These are phyloP conservation scores for Malaclemys terrapin DNA, from an alignment of 2,113 vertebrate species.

Conservation along the genomic window DNA sequence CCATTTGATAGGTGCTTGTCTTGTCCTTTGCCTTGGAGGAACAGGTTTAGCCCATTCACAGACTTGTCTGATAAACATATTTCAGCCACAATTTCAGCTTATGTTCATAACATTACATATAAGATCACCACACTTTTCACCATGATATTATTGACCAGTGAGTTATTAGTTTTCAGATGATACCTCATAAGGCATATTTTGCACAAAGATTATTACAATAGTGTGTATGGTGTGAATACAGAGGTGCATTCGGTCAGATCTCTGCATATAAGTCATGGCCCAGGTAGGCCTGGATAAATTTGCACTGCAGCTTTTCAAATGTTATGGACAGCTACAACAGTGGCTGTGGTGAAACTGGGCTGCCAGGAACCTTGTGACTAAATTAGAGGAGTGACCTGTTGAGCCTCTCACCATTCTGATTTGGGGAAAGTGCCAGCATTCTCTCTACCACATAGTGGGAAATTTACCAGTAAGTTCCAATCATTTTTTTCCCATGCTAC, in stretches of 20 bases:
- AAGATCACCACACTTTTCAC: background rate
- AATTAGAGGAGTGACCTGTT: background rate
- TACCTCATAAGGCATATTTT: background rate
- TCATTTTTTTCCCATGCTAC: background rate
- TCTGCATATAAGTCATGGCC: background rate
- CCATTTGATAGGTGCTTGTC: background rate
- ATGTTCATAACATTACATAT: background rate
- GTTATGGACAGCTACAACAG: background rate
- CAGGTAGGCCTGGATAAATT: background rate
- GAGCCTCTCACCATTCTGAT: background rate
- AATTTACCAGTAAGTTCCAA: background rate
- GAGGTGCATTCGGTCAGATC: background rate
- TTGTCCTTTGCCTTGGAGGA: background rate
- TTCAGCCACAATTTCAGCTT: background rate
- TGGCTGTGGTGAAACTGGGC: background rate
- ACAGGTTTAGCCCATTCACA: background rate
- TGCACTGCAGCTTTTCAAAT: background rate
- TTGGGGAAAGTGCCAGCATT: background rate
- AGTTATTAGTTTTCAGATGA: background rate
- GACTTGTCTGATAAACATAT: background rate
- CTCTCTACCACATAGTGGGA: background rate
- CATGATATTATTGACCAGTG: background rate
- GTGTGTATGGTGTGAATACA: background rate
- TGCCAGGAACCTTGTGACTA: background rate
- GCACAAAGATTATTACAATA: background rate